Evolutionary conservation across 2,113 vertebrate species (phyloP), one percentile per base, ranked within the genome.

Genomic region (Odontophorus gujanensis): DNA sequence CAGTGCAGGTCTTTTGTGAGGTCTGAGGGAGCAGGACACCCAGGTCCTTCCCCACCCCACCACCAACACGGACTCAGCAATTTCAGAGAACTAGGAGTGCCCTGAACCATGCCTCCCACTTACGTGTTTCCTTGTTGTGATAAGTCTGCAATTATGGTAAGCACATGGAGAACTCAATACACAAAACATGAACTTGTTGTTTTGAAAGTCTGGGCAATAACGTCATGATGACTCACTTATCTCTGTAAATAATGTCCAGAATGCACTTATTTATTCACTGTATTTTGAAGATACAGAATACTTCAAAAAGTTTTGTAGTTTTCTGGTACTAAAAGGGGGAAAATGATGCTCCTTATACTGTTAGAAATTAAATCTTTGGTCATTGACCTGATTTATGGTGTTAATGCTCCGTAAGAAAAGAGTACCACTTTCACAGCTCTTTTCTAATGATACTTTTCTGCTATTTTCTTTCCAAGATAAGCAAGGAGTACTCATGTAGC

Each of bases 191-290:
- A 90, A 86, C 87, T 68, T 6, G 19, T 63, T 59, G 65, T 95
- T 95, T 95, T 95, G 79, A 73, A 97, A 90, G 57, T 57, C 87
- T 85, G 80, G 57, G 61, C 82, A 93, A 50, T 50, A 91, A 78
- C 30, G 43, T 83, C 87, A 78, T 90, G 62, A 85, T 96, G 86
- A 96, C 61, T 96, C 87, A 95, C 57, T 90, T 78, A 77, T 91
- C 48, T 85, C 58, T 81, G 57, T 84, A 81, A 86, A 91, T 84
- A 91, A 87, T 47, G 43, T 57, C 72, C 58, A 73, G 67, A 83
- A 90, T 71, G 72, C 36, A 86, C 61, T 66, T 42, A 65, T 22
- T 93, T 95, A 43, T 91, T 72, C 53, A 73, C 45, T 57, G 51
- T 53, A 68, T 66, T 75, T 43, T 79, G 69, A 91, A 66, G 65